Percentiles rank a stretch among this genome's conserved stretches.
These are phyloP conservation scores for Drosophila baimaii DNA, from an alignment of 1,140 invertebrate species.

Conservation along the genomic window DNA sequence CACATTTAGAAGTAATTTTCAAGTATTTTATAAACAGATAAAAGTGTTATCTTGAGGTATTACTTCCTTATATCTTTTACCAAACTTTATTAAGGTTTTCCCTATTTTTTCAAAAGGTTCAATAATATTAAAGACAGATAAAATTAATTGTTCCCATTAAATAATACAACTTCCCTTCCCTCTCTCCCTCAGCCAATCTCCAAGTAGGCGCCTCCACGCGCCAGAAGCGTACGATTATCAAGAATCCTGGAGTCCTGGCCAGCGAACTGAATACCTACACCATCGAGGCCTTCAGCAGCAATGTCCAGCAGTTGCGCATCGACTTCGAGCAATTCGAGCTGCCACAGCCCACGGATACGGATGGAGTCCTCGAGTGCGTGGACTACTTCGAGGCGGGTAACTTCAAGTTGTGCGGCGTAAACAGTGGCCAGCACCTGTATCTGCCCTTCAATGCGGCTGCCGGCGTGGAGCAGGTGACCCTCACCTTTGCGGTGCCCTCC, in stretches of 20 bases:
- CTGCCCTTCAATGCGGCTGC: constrained; percentile 73
- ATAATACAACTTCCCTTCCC: background rate
- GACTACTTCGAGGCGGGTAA: constrained; percentile 86
- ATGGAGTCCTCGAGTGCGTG: constrained; percentile 83
- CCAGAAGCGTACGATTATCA: constrained; percentile 65
- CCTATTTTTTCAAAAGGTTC: no score
- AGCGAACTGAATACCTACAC: constrained; percentile 61
- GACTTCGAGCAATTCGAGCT: constrained; percentile 91
- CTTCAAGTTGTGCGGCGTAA: constrained; percentile 89
- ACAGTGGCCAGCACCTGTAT: constrained; percentile 89
- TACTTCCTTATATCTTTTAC: no score
- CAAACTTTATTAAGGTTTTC: no score
- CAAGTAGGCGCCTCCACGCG: constrained; percentile 60
- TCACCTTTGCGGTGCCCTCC: constrained; percentile 60
- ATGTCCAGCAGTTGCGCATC: constrained; percentile 88
- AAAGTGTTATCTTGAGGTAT: no score
- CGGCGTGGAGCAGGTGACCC: constrained; percentile 60
- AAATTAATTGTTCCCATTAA: background rate
- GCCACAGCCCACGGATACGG: constrained; percentile 86
- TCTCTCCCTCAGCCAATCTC: constrained; percentile 52
- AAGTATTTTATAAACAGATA: no score
- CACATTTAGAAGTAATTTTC: no score
- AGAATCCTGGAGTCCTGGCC: constrained; percentile 50
- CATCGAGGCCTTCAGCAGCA: constrained; percentile 82
- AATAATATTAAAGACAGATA: no score